Evolutionary conservation across 1,140 invertebrate genomes (phyloP), one percentile per base, ranked within the genome.

Genomic region (Andrena cerasifolii): DNA sequence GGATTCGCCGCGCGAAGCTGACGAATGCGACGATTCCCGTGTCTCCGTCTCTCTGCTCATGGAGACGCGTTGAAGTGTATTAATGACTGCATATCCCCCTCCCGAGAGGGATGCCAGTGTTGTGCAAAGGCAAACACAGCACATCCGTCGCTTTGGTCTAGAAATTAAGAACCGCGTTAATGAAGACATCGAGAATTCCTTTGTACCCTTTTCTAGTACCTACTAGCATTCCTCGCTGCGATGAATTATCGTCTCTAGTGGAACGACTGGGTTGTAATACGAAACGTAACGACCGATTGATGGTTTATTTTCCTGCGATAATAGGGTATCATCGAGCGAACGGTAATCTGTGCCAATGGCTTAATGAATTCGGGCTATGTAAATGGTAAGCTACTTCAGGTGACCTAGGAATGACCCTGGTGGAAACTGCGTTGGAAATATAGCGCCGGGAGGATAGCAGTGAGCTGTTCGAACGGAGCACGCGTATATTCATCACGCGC

Each of bases 401-500:
- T 40, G n/a, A 40, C 18, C 8, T 49, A 24, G n/a, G 10, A 63
- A 26, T 8, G 21, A 58, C 28, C 40, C 26, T 12, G n/a, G 33
- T 47, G 66, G 63, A 70, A 82, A 65, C 31, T 68, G 47, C 63
- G 43, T 79, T 28, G 70, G 31, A 45, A 77, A 71, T 59, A 43
- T 43, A 14, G 16, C 18, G 21, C 18, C 12, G 21, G 26, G 18
- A 28, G 33, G 62, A 36, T 75, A 43, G 28, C 49, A 47, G 21
- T 62, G 56, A 58, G 24, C 56, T 53, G 26, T n/a, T 76, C 26
- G 33, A 80, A 24, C 26, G 26, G 36, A 28, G 75, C 56, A 49
- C 59, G 61, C 66, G 43, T 67, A 49, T 72, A 77, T 79, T 83
- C 63, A 65, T 83, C 76, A 65, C 47, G 53, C 10, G 47, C 74